These are phyloP conservation scores for Carcina quercana DNA, from an alignment of 2,888 invertebrate species.

Conservation along the genomic window DNA sequence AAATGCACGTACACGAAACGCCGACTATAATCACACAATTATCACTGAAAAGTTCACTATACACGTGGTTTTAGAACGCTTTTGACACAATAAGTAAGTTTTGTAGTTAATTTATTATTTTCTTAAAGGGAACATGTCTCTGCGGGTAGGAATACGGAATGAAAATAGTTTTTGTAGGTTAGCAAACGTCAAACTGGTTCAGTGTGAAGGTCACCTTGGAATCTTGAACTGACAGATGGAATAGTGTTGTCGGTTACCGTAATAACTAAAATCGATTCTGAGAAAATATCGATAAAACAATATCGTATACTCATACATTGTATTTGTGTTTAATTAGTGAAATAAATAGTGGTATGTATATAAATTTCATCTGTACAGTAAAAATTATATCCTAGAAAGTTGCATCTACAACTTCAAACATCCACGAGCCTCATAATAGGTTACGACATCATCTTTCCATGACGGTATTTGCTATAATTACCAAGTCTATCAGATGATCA, in stretches of 20 bases:
- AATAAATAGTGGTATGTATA: no score
- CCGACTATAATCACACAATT: constrained; percentile 25
- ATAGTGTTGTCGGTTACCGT: constrained; percentile 14
- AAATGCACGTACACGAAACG: constrained; percentile 17
- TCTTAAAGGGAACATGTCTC: constrained; percentile 43
- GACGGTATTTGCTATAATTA: no score
- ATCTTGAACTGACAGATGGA: constrained; percentile 41
- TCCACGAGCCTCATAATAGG: no score
- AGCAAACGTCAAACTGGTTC: constrained; percentile 53
- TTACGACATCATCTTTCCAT: no score
- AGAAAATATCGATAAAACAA: no score
- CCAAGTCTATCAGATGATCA: no score
- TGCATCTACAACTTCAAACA: no score
- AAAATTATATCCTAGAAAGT: no score
- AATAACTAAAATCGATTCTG: no score
- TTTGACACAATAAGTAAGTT: constrained; percentile 29
- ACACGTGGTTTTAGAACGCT: constrained; percentile 33
- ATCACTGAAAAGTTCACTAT: constrained; percentile 47
- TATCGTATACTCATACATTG: no score
- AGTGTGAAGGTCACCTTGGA: constrained; percentile 61
- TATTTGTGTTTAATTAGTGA: no score
- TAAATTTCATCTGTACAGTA: no score
- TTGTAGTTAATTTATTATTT: constrained; percentile 38
- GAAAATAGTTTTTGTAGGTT: constrained; percentile 50
- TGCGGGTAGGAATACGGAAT: constrained; percentile 64